Evolutionary conservation across 2,113 vertebrate species (phyloP).

Genomic region (Scortum barcoo): DNA sequence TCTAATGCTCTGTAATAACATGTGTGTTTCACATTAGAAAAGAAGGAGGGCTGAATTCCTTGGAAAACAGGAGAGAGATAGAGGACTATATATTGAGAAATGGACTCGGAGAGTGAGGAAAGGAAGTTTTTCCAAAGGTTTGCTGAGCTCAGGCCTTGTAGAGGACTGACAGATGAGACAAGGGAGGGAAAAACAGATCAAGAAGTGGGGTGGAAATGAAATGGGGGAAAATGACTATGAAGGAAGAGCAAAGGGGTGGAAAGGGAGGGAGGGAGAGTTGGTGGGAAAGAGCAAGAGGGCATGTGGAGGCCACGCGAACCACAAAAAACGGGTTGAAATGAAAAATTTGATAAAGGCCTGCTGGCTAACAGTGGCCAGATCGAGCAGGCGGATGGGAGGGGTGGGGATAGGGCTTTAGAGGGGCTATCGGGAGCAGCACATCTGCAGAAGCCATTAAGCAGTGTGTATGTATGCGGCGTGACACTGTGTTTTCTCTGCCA

Average conservation of each 20-base stretch:
- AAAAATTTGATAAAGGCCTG: conserved; percentile 82
- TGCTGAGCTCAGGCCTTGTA: conserved; percentile 19
- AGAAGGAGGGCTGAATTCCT: conserved; percentile 25
- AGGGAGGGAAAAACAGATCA: conserved; percentile 25
- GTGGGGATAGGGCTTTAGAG: conserved; percentile 46
- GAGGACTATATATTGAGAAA: background rate
- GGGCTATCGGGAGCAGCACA: conserved; percentile 84
- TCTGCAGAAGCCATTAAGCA: conserved; percentile 96
- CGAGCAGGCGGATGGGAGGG: conserved; percentile 18
- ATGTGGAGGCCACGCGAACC: conserved; percentile 56
- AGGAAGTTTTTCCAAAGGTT: conserved; percentile 5
- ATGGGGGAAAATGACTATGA: background rate
- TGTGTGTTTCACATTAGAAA: conserved; percentile 73
- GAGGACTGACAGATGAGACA: conserved; percentile 51
- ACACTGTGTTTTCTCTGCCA: conserved; percentile 86
- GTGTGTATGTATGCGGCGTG: conserved; percentile 73
- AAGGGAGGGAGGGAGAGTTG: conserved; percentile 12
- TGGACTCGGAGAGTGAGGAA: conserved; percentile 8
- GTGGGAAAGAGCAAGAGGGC: conserved; percentile 59
- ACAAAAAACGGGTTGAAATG: conserved; percentile 59
- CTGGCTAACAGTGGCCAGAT: conserved; percentile 81
- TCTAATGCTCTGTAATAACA: conserved; percentile 76
- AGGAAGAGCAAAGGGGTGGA: conserved; percentile 13
- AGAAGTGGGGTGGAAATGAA: conserved; percentile 24
- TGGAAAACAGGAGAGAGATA: conserved; percentile 26